Conservation (phyloP, 1,140 invertebrate species). For the Cardiocondyla obscurior region DNA sequence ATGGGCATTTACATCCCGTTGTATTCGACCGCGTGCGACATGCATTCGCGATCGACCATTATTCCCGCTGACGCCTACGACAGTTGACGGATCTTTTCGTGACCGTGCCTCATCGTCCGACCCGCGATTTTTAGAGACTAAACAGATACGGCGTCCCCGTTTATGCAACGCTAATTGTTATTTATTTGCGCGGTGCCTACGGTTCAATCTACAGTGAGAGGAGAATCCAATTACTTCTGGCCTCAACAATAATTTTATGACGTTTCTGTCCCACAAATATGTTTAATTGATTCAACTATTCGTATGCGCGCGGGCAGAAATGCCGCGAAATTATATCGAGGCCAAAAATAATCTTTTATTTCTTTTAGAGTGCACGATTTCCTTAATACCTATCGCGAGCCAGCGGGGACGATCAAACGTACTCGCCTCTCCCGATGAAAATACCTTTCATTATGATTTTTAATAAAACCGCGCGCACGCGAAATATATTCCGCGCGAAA, state of each 20-base stretch:
- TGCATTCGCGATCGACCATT: slow-evolving; percentile 26
- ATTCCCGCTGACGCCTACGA: neutral
- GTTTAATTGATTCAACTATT: too few relatives aligned
- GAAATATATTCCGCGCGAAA: neutral
- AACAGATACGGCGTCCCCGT: neutral
- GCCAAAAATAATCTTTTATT: too few relatives aligned
- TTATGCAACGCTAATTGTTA: slow-evolving; percentile 14
- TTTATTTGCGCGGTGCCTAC: neutral
- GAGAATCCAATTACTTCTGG: too few relatives aligned
- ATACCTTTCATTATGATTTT: neutral
- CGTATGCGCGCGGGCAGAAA: too few relatives aligned
- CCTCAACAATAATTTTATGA: too few relatives aligned
- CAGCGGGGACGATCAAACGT: too few relatives aligned
- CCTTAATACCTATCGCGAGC: too few relatives aligned
- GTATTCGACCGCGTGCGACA: slow-evolving; percentile 19
- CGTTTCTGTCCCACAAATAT: too few relatives aligned
- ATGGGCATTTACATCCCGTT: slow-evolving; percentile 24
- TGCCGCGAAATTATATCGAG: too few relatives aligned
- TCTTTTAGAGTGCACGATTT: too few relatives aligned
- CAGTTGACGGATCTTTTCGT: slow-evolving; percentile 45
- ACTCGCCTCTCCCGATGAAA: neutral
- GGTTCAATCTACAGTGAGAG: neutral
- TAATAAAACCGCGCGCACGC: neutral
- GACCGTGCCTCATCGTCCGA: slow-evolving; percentile 10
- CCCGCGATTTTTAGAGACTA: neutral